Percentiles rank a stretch among this genome's conserved stretches.
phyloP scores from a whole-genome alignment of 2,113 vertebrate species.

The Chionodraco myersi region DNA sequence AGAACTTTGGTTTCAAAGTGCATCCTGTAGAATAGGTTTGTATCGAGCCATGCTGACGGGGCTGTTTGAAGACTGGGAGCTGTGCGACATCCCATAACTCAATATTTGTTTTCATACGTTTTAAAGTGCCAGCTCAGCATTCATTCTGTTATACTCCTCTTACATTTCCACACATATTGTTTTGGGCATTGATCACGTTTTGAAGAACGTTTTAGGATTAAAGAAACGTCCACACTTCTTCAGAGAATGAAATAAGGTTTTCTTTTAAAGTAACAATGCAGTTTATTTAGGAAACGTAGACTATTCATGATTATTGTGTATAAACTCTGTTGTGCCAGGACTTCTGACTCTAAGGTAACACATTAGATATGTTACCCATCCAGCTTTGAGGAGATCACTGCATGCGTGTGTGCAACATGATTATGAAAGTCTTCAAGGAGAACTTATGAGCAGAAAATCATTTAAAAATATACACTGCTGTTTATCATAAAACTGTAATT shows the following conservation, averaged over 20 bases:
- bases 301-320: background rate
- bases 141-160: conserved; percentile 12
- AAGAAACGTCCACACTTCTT: conserved; percentile 16
- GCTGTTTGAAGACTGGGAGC: conserved; percentile 31
- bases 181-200: conserved; percentile 47
- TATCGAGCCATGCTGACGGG: conserved; percentile 65
- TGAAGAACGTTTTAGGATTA: conserved; percentile 31
- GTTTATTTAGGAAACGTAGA: background rate
- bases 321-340: background rate
- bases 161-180: conserved; percentile 39
- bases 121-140: conserved; percentile 58
- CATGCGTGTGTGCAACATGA: conserved; percentile 85
- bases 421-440: conserved; percentile 89
- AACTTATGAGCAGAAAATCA: conserved; percentile 82
- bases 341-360: conserved; percentile 19
- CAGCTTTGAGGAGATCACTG: conserved; percentile 78
- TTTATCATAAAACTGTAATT: conserved; percentile 92
- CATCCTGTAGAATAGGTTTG: conserved; percentile 51
- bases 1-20: conserved; percentile 37
- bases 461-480: conserved; percentile 92
- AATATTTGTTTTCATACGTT: conserved; percentile 34
- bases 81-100: background rate
- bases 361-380: conserved; percentile 48
- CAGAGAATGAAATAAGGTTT: background rate
- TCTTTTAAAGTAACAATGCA: conserved; percentile 23